Evolutionary conservation across 2,888 invertebrate genomes (phyloP).

Genomic region (Sphaerophoria rueppellii): DNA sequence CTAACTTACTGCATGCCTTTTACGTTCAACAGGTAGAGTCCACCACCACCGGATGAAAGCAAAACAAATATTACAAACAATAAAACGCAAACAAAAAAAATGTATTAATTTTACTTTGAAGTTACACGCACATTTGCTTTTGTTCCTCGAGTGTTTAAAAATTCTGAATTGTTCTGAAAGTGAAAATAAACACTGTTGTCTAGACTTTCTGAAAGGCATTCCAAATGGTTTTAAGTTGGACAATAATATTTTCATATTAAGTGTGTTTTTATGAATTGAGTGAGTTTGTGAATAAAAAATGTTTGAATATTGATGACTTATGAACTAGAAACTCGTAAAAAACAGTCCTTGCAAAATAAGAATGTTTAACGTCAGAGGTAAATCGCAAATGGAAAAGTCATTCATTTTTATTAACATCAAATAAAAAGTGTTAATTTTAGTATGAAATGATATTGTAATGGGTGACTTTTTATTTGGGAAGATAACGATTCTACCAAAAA

Average conservation of each 20-base stretch:
- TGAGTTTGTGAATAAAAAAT: too few species aligned
- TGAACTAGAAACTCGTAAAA: not conserved
- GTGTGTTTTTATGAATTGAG: too few species aligned
- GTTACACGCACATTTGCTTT: not conserved
- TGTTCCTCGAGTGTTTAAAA: not conserved
- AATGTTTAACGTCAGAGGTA: not conserved
- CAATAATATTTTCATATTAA: too few species aligned
- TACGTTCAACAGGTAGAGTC: too few species aligned
- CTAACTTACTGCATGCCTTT: not conserved
- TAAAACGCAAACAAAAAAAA: not conserved
- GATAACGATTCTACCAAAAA: not conserved
- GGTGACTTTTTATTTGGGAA: not conserved
- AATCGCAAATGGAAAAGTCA: not conserved
- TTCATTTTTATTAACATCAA: not conserved
- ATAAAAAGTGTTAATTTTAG: too few species aligned
- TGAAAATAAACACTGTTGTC: too few species aligned
- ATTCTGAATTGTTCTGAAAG: not conserved
- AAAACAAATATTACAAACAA: not conserved
- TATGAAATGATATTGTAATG: not conserved
- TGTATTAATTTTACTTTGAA: constrained; percentile 12
- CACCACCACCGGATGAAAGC: constrained; percentile 18
- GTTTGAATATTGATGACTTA: too few species aligned
- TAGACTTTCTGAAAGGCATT: too few species aligned
- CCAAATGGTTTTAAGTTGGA: too few species aligned
- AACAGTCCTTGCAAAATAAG: not conserved